These are phyloP conservation scores for Cottoperca gobio DNA, from an alignment of 2,797 vertebrate genomes.

Conservation along the genomic window DNA sequence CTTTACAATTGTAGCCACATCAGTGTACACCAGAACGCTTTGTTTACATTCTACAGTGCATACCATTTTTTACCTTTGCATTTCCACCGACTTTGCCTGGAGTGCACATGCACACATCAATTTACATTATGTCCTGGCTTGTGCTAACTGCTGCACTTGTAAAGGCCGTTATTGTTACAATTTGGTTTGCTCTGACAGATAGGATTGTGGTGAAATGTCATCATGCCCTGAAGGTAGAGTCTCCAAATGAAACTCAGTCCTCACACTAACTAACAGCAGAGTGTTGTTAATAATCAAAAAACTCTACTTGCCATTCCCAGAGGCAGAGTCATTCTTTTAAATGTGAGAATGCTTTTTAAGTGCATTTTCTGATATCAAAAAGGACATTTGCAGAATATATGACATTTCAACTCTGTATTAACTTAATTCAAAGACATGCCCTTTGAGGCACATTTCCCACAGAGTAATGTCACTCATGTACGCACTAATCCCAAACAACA, in stretches of 20 bases:
- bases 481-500: conserved; percentile 20
- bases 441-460: conserved; percentile 33
- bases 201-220: conserved; percentile 44
- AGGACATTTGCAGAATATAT: conserved; percentile 41
- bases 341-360: conserved; percentile 43
- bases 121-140: not conserved
- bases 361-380: conserved; percentile 46
- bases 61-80: not conserved
- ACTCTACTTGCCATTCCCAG: conserved; percentile 48
- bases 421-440: conserved; percentile 43
- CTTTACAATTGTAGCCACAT: not conserved
- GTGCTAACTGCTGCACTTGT: conserved; percentile 19
- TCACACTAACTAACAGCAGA: conserved; percentile 55
- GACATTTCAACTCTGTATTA: conserved; percentile 41
- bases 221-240: conserved; percentile 36
- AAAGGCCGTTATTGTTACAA: conserved; percentile 17
- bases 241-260: conserved; percentile 41
- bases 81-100: not conserved
- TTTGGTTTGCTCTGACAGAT: conserved; percentile 46
- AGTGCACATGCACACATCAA: conserved; percentile 8
- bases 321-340: conserved; percentile 54
- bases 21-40: not conserved
- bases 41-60: conserved; percentile 13
- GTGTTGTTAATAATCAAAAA: conserved; percentile 54
- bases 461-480: conserved; percentile 18